Base-by-base conservation (phyloP, 2,888 invertebrate species). In the Philaethria dido region DNA sequence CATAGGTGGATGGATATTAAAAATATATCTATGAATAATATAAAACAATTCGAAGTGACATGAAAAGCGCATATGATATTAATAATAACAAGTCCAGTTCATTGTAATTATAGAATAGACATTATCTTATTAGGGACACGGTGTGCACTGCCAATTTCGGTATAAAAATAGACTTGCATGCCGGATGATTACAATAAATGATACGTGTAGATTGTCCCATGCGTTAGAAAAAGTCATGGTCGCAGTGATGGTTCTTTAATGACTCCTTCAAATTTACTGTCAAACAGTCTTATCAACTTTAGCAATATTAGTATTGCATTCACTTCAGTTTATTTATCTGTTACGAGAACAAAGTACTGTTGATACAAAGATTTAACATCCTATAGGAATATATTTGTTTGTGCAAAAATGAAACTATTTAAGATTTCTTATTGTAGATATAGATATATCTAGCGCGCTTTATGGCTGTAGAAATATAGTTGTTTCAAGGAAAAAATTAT, bases 181-280 rank as follows among this genome's bases (percentile, higher is more conserved):
- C n/a, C 16, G n/a, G 39, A 57, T 11, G 1, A 25, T 57, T n/a
- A 57, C 42, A 16, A 22, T 11, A 42, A 25, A 57, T 25, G 4
- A 39, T 22, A 55, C 0, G 9, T n/a, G n/a, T 22, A 42, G 9
- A 16, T 39, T 57, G 39, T 55, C 8, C 14, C 14, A 14, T 25
- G 4, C 25, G 29, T n/a, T 29, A 22, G 22, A 4, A 39, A 14
- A 57, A 39, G 9, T 42, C 22, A 57, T 16, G 42, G 57, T 42
- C 57, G n/a, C n/a, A n/a, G n/a, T 25, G 20, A 57, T 57, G 42
- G 42, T 57, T 42, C 25, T 42, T 42, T 39, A 57, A 57, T 42
- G 5, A 9, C 11, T 42, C 4, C 4, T n/a, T 11, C 16, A 57
- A 57, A 22, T 16, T 14, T 20, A 39, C 45, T 11, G 18, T 20